A percentile compares a stretch with the other conserved stretches of the same genome.
These are phyloP conservation scores for Ranitomeya imitator DNA, from an alignment of 2,113 vertebrate genomes.

Conservation along the genomic window DNA sequence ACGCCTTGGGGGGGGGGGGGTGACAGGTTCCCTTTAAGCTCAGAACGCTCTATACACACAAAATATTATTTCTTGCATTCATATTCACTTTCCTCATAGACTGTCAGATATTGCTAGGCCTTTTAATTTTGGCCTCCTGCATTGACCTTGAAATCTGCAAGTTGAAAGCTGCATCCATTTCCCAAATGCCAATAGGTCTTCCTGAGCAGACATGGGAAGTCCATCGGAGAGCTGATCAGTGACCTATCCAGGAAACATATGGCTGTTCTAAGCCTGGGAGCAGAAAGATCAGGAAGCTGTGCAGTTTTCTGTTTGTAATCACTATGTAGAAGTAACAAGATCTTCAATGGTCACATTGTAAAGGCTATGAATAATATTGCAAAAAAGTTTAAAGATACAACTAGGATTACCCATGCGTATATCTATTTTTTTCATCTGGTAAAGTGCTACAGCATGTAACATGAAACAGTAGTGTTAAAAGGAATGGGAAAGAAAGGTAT, in stretches of 20 bases:
- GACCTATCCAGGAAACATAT: conserved; percentile 26
- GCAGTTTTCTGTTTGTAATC: neutral
- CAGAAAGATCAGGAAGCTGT: neutral
- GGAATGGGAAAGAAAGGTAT: neutral
- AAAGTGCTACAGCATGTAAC: neutral
- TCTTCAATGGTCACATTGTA: neutral
- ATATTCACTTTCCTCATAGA: neutral
- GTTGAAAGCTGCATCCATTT: neutral
- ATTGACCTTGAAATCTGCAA: conserved; percentile 7
- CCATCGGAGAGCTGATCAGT: neutral
- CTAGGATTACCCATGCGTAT: neutral
- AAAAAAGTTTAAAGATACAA: neutral
- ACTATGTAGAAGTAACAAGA: conserved; percentile 1
- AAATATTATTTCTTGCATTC: neutral
- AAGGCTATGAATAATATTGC: neutral
- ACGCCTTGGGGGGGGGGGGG: too few relatives aligned
- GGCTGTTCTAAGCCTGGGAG: neutral
- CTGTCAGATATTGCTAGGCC: neutral
- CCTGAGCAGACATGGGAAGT: conserved; percentile 27
- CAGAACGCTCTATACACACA: neutral
- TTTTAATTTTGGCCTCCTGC: neutral
- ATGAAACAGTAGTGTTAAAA: too few relatives aligned
- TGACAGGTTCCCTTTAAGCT: neutral
- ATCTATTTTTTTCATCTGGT: neutral
- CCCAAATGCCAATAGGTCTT: neutral